phyloP scores from a whole-genome alignment of 1,140 invertebrate genomes.

The Rhopalosiphum padi region DNA sequence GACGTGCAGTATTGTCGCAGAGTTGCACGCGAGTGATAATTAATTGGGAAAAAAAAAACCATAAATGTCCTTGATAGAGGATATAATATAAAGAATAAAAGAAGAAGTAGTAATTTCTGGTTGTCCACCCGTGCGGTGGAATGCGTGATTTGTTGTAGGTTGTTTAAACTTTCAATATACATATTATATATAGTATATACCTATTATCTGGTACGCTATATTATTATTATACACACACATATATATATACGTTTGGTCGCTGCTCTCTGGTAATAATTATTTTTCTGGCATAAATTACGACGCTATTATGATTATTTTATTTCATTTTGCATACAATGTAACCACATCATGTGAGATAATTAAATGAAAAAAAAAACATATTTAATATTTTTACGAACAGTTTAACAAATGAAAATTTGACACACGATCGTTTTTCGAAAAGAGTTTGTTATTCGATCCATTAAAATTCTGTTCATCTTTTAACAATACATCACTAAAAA shows the following conservation, averaged over 20 bases:
- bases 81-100: background rate
- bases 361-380: constrained; percentile 10
- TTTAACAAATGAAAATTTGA: constrained; percentile 40
- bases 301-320: constrained; percentile 15
- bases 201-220: background rate
- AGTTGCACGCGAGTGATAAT: constrained; percentile 5
- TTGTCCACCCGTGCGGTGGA: constrained; percentile 1
- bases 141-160: constrained; percentile 36
- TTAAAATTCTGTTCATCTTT: constrained; percentile 36
- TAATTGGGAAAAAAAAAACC: background rate
- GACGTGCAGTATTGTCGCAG: background rate
- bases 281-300: constrained; percentile 42
- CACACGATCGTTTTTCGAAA: constrained; percentile 39
- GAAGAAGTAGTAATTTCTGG: constrained; percentile 33
- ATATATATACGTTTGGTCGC: background rate
- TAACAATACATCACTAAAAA: constrained; percentile 51
- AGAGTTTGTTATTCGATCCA: constrained; percentile 26
- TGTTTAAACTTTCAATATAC: constrained; percentile 17
- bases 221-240: background rate
- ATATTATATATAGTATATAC: background rate
- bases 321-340: constrained; percentile 57
- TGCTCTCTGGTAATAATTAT: constrained; percentile 27
- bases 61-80: constrained; percentile 22
- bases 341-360: constrained; percentile 26
- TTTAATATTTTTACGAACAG: background rate